These are phyloP conservation scores for Pyrocephalus nanus DNA, from an alignment of 2,797 vertebrate genomes.

Conservation along the genomic window DNA sequence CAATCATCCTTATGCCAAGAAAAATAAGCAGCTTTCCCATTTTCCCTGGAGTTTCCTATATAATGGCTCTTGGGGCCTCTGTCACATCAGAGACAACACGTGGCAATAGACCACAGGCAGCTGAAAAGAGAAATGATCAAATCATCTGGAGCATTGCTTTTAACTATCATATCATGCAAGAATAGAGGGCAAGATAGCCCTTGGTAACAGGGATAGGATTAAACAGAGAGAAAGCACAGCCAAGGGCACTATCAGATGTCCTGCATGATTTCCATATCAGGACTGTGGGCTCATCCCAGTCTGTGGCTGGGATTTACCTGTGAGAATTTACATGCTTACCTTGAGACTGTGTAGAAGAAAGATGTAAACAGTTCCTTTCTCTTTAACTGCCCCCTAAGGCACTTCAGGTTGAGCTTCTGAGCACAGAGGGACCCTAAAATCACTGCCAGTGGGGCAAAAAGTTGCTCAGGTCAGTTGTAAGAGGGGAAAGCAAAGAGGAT, in stretches of 20 bases:
- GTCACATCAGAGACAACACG: not conserved
- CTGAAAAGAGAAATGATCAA: not conserved
- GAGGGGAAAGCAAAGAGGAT: not conserved
- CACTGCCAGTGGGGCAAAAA: not conserved
- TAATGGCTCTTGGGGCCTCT: not conserved
- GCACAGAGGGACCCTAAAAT: not conserved
- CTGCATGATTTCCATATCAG: fast-evolving
- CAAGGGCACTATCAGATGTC: not conserved
- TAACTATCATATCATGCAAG: not conserved
- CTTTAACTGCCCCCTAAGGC: not conserved
- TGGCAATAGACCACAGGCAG: slow-evolving; percentile 11
- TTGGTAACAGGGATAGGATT: not conserved
- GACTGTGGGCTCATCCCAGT: not conserved
- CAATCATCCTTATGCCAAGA: not conserved
- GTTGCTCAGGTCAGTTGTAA: not conserved
- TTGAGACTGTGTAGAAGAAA: not conserved
- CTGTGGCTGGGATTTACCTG: not conserved
- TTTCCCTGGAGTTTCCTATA: slow-evolving; percentile 29
- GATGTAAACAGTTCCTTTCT: not conserved
- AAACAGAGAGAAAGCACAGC: not conserved
- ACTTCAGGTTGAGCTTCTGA: not conserved
- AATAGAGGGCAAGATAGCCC: not conserved
- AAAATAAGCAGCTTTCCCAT: slow-evolving; percentile 48
- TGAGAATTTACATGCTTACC: not conserved
- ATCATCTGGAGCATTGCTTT: not conserved